Conservation (phyloP, 2,797 vertebrate genomes). For the Denticeps clupeoides region DNA sequence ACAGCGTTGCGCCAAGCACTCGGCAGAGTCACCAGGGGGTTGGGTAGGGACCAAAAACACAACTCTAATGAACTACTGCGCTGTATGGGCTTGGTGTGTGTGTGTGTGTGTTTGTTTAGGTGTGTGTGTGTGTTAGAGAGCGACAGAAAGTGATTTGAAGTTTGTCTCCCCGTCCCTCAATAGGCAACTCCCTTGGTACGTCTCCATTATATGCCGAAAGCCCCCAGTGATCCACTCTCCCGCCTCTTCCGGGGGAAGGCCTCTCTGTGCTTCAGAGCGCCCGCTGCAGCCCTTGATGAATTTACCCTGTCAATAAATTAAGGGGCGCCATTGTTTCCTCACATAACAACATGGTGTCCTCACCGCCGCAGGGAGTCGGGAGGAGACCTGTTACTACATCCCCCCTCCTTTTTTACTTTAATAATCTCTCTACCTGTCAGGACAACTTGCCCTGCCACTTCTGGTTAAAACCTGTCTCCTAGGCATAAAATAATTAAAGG, state of each 20-base stretch:
- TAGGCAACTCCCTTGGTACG: conserved; percentile 40
- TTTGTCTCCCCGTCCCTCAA: conserved; percentile 51
- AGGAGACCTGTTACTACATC: conserved; percentile 90
- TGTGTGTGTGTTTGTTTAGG: conserved; percentile 19
- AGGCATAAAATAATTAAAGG: conserved; percentile 99
- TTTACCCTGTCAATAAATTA: conserved; percentile 68
- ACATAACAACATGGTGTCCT: conserved; percentile 53
- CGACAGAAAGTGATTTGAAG: conserved; percentile 43
- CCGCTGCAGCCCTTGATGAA: conserved; percentile 58
- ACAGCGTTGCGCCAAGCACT: conserved; percentile 36
- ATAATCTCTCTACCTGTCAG: conserved; percentile 97
- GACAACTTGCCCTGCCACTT: conserved; percentile 98
- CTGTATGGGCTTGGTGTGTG: conserved; percentile 15
- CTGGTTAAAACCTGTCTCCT: conserved; percentile 99
- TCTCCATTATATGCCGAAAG: conserved; percentile 34
- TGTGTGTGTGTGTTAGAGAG: conserved; percentile 10
- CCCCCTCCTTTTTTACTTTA: conserved; percentile 66
- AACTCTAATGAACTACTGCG: conserved; percentile 46
- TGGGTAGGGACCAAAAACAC: conserved; percentile 35
- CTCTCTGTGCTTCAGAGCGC: conserved; percentile 17
- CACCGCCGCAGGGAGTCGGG: conserved; percentile 80
- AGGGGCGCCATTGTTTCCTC: conserved; percentile 57
- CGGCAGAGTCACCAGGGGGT: conserved; percentile 38
- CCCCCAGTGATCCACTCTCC: conserved; percentile 10
- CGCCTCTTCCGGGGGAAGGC: conserved; percentile 17